Evolutionary conservation across 2,888 invertebrate genomes (phyloP).

Genomic region (Allygus modestus): DNA sequence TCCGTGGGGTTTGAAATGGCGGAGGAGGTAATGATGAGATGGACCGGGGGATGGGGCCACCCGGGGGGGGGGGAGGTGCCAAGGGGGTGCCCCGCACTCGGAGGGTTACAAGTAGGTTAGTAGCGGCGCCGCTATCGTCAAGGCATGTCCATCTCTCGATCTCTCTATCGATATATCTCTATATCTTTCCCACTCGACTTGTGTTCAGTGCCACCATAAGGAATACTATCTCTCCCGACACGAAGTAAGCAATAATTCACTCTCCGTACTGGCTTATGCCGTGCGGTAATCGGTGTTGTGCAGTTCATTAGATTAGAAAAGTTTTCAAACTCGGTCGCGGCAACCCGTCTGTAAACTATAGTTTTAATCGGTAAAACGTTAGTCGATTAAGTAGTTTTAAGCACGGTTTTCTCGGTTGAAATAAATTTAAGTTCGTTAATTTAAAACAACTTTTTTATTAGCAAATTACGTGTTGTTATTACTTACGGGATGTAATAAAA

Average conservation of each 20-base stretch:
- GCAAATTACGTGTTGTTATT: too few species aligned
- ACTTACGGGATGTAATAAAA: too few species aligned
- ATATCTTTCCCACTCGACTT: not conserved
- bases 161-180: not conserved
- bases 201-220: slow-evolving; percentile 5
- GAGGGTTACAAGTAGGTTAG: slow-evolving; percentile 37
- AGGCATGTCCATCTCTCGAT: not conserved
- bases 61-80: not conserved
- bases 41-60: not conserved
- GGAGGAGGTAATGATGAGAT: slow-evolving; percentile 43
- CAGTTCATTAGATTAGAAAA: not conserved
- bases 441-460: too few species aligned
- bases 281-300: not conserved
- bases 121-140: slow-evolving; percentile 28
- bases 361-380: too few species aligned
- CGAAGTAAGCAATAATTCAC: not conserved
- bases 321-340: not conserved
- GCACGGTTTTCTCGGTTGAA: too few species aligned
- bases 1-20: not conserved
- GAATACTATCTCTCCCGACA: not conserved
- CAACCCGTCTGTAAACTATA: too few species aligned
- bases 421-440: too few species aligned
- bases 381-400: too few species aligned
- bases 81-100: slow-evolving; percentile 21
- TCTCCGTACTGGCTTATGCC: not conserved